Evolutionary conservation across 2,797 vertebrate genomes (phyloP).

Genomic region (Trachurus trachurus): DNA sequence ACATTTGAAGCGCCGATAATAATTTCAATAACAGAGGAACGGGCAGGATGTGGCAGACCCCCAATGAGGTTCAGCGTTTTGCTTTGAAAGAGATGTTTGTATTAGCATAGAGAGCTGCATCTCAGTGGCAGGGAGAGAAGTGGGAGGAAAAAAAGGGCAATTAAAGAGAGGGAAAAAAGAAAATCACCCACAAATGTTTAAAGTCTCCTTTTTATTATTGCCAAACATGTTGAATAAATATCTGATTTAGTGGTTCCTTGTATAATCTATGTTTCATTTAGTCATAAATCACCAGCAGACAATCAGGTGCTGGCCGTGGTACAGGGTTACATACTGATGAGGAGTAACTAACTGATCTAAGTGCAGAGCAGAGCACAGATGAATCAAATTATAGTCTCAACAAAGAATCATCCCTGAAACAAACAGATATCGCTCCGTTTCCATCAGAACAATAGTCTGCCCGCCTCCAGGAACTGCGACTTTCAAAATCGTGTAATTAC

Average conservation of each 20-base stretch:
- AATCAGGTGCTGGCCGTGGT: not conserved
- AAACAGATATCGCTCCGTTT: not conserved
- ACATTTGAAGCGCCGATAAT: constrained; percentile 66
- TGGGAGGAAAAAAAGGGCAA: constrained; percentile 4
- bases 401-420: constrained; percentile 8
- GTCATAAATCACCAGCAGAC: constrained; percentile 46
- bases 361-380: constrained; percentile 1
- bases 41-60: constrained; percentile 61
- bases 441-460: not conserved
- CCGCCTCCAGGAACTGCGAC: not conserved
- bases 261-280: constrained; percentile 38
- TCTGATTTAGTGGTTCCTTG: constrained; percentile 31
- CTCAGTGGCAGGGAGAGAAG: constrained; percentile 5
- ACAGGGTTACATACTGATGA: constrained; percentile 19
- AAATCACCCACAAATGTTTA: not conserved
- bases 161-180: not conserved
- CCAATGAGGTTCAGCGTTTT: constrained; percentile 42
- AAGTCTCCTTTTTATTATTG: constrained; percentile 13
- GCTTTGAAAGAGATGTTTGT: constrained; percentile 61
- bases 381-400: constrained; percentile 16
- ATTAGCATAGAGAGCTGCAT: constrained; percentile 56
- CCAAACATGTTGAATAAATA: constrained; percentile 42
- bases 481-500: constrained; percentile 21
- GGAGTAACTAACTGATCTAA: constrained; percentile 26
- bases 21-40: constrained; percentile 74